phyloP scores from a whole-genome alignment of 2,113 vertebrate genomes.

The Cranoglanis bouderius region DNA sequence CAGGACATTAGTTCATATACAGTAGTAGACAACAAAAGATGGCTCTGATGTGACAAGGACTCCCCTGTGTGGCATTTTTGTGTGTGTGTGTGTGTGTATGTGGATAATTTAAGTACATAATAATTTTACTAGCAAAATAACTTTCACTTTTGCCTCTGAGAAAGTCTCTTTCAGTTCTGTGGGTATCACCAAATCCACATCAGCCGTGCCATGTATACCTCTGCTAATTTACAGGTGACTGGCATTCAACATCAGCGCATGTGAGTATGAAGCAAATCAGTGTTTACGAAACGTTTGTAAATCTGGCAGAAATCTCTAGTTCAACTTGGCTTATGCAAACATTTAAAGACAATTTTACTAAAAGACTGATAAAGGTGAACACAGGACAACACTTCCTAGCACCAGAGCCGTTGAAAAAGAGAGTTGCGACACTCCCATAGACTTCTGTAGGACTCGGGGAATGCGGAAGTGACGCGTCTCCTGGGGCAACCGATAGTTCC shows the following conservation, averaged over 20 bases:
- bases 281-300: background rate
- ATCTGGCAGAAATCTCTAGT: background rate
- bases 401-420: no score
- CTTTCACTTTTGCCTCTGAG: background rate
- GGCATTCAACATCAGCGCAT: background rate
- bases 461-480: no score
- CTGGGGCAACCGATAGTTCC: no score
- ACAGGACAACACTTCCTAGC: no score
- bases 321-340: background rate
- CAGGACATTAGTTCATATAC: no score
- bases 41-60: no score
- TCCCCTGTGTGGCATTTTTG: no score
- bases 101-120: no score
- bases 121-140: background rate
- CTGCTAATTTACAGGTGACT: background rate
- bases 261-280: background rate
- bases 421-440: no score
- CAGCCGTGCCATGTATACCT: background rate
- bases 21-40: no score
- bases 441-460: no score
- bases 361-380: background rate
- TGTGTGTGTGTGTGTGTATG: no score
- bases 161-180: background rate
- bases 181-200: background rate
- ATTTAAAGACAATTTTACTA: background rate